phyloP scores from a whole-genome alignment of 2,888 invertebrate species.

The Celastrina argiolus region DNA sequence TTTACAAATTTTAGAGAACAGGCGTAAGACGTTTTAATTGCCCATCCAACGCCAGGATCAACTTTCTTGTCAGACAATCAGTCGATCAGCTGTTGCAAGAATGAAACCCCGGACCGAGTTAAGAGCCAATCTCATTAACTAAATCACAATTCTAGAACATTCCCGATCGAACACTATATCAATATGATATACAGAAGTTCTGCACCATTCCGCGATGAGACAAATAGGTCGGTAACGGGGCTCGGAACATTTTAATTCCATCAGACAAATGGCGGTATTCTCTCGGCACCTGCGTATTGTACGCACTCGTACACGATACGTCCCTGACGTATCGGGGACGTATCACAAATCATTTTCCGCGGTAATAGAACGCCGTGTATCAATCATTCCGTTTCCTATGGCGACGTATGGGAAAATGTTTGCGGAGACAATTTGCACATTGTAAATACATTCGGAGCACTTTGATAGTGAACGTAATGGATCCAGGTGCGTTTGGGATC shows the following conservation, averaged over 20 bases:
- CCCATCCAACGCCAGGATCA: too few relatives aligned
- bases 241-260: slow-evolving; percentile 51
- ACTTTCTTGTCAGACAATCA: too few relatives aligned
- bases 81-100: too few relatives aligned
- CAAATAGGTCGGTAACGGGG: slow-evolving; percentile 10
- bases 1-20: too few relatives aligned
- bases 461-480: slow-evolving; percentile 36
- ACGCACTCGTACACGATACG: too few relatives aligned
- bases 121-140: background rate
- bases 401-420: slow-evolving; percentile 53
- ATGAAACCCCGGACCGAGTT: too few relatives aligned
- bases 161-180: background rate
- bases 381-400: slow-evolving; percentile 49
- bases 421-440: slow-evolving; percentile 46
- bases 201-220: background rate
- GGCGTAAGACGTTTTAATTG: too few relatives aligned
- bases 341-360: slow-evolving; percentile 64
- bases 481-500: slow-evolving; percentile 29
- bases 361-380: slow-evolving; percentile 57
- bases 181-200: slow-evolving; percentile 1
- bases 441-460: slow-evolving; percentile 37
- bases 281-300: slow-evolving; percentile 47
- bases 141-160: background rate
- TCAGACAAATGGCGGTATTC: slow-evolving; percentile 41
- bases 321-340: slow-evolving; percentile 37